Percentiles rank a stretch among this genome's conserved stretches.
phyloP scores from a whole-genome alignment of 2,888 invertebrate genomes.

The Parnassius mnemosyne region DNA sequence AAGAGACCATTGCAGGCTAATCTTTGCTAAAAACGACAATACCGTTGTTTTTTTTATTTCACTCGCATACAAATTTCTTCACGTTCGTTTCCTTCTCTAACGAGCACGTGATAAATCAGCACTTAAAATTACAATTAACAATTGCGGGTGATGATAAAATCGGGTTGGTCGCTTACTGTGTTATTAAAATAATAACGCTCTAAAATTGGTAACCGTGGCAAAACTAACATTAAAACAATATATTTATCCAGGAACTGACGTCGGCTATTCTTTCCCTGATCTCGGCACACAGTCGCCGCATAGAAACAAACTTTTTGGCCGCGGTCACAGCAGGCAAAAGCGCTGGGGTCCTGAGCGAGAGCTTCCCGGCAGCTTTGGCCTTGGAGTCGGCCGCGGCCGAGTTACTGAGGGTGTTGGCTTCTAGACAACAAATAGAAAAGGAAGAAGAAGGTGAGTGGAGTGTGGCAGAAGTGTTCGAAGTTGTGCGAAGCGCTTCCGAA shows the following conservation, averaged over 20 bases:
- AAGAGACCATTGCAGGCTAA: no score
- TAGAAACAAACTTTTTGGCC: constrained; percentile 52
- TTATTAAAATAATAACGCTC: no score
- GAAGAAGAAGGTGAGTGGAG: constrained; percentile 19
- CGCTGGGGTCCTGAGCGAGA: constrained; percentile 54
- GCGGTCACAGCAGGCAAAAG: constrained; percentile 40
- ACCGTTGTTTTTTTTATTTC: no score
- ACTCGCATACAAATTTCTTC: no score
- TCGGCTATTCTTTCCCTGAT: constrained; percentile 45
- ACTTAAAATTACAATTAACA: no score
- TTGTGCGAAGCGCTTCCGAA: neutral
- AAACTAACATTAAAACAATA: neutral
- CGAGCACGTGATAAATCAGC: no score
- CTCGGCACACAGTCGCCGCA: constrained; percentile 53
- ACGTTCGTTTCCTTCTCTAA: no score
- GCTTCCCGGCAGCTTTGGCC: constrained; percentile 57
- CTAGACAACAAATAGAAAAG: constrained; percentile 32
- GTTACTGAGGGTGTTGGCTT: constrained; percentile 45
- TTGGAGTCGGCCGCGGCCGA: constrained; percentile 49
- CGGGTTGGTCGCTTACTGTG: no score
- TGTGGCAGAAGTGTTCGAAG: neutral
- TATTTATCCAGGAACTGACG: constrained; percentile 48
- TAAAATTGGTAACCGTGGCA: no score
- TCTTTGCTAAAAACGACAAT: no score
- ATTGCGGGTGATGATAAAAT: no score